Conservation (phyloP, 2,888 invertebrate genomes). For the Ferrisia virgata region DNA sequence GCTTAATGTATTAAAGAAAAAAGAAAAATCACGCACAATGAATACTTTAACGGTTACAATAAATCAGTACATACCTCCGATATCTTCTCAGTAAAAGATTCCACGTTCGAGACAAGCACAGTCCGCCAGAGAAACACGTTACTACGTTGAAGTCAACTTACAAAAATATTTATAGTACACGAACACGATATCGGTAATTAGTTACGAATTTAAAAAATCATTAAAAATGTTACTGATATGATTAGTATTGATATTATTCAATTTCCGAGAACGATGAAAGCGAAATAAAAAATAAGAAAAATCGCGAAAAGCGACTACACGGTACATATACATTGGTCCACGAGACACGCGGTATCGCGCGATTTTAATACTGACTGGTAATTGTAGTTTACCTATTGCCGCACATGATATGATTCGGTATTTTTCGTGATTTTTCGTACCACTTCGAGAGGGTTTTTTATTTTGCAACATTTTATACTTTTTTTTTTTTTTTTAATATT, state of each 20-base stretch:
- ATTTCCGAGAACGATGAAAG: not conserved
- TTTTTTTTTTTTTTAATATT: not conserved
- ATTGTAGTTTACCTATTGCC: not conserved
- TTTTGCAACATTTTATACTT: not conserved
- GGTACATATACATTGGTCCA: slow-evolving; percentile 4
- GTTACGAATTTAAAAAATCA: not conserved
- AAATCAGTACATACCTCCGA: no score
- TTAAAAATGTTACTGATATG: not conserved
- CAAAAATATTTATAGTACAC: not conserved
- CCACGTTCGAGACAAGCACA: no score
- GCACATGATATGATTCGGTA: not conserved
- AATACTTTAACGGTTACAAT: no score
- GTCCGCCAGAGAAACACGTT: no score
- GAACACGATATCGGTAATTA: not conserved
- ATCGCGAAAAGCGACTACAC: not conserved
- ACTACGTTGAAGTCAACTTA: not conserved
- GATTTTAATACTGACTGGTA: slow-evolving; percentile 11
- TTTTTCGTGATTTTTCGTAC: not conserved
- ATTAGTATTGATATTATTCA: not conserved
- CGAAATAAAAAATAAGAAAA: slow-evolving; percentile 21
- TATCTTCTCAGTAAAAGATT: no score
- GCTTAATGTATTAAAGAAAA: no score
- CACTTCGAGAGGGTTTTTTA: not conserved
- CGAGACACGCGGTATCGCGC: slow-evolving; percentile 23
- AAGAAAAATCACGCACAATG: no score